Evolutionary conservation across 2,888 invertebrate genomes (phyloP).

Genomic region (Branchellion lobata): DNA sequence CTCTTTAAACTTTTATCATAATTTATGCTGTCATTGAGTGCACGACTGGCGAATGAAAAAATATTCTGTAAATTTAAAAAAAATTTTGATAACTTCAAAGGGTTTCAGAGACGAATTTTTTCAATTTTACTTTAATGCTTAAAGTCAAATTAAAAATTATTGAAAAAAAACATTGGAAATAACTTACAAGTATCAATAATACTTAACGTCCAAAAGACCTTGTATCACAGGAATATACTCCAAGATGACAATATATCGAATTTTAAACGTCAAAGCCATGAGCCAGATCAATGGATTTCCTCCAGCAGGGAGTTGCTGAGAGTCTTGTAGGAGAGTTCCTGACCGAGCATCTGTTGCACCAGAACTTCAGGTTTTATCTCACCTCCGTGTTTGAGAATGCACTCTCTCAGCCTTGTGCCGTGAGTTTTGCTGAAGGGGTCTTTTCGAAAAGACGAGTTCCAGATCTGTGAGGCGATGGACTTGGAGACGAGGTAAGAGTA

Average conservation of each 20-base stretch:
- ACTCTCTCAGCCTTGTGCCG: constrained; percentile 76
- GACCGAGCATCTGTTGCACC: constrained; percentile 73
- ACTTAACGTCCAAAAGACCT: no score
- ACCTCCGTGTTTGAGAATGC: constrained; percentile 83
- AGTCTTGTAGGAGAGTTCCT: constrained; percentile 74
- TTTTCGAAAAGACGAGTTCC: constrained; percentile 79
- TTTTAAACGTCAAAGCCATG: no score
- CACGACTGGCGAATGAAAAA: neutral
- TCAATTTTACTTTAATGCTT: no score
- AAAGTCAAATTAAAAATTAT: no score
- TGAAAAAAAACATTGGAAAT: neutral
- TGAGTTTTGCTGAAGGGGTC: constrained; percentile 67
- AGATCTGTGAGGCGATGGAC: constrained; percentile 87
- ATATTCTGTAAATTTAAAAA: no score
- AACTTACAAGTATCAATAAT: no score
- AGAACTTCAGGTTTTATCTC: constrained; percentile 78
- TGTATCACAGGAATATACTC: no score
- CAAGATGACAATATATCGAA: no score
- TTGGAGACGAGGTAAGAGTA: constrained; percentile 94
- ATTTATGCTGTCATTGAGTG: neutral
- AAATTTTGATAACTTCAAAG: no score
- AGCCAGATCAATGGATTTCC: constrained; percentile 57
- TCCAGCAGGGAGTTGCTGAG: constrained; percentile 77
- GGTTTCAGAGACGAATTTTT: no score
- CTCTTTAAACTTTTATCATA: neutral